Evolutionary conservation across 2,888 invertebrate genomes (phyloP).

Genomic region (Catonia carolina): DNA sequence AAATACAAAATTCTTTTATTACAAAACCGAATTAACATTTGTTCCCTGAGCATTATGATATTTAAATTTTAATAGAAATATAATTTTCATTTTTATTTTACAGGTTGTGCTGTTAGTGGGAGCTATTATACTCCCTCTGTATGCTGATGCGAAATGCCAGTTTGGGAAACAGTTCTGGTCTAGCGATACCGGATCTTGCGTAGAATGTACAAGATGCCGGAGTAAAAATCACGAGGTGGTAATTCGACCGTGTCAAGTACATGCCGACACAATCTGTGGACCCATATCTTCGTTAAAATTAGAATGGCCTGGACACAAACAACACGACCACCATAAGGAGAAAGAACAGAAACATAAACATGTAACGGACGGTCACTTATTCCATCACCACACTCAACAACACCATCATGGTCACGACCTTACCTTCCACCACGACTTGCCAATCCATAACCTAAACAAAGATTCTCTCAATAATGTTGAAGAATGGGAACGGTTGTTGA

Average conservation of each 20-base stretch:
- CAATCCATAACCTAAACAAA: background rate
- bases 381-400: constrained; percentile 2
- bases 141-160: constrained; percentile 44
- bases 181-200: constrained; percentile 55
- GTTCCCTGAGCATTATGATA: too few species aligned
- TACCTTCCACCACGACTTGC: background rate
- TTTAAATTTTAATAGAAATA: too few species aligned
- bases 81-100: background rate
- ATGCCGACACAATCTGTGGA: constrained; percentile 68
- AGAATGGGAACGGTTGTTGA: constrained; percentile 23
- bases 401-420: constrained; percentile 15
- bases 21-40: too few species aligned
- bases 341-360: background rate
- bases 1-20: too few species aligned
- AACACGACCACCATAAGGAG: background rate
- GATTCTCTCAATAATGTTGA: background rate
- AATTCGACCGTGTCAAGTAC: constrained; percentile 63
- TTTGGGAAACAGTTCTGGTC: constrained; percentile 62
- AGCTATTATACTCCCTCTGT: constrained; percentile 37
- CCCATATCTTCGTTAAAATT: constrained; percentile 58
- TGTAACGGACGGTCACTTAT: background rate
- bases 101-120: constrained; percentile 44
- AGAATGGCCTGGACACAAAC: constrained; percentile 49
- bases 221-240: constrained; percentile 45
- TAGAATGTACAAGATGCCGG: constrained; percentile 52